Evolutionary conservation across 2,888 invertebrate species (phyloP), one percentile per base, ranked within the genome.

Genomic region (Margaritifera margaritifera): DNA sequence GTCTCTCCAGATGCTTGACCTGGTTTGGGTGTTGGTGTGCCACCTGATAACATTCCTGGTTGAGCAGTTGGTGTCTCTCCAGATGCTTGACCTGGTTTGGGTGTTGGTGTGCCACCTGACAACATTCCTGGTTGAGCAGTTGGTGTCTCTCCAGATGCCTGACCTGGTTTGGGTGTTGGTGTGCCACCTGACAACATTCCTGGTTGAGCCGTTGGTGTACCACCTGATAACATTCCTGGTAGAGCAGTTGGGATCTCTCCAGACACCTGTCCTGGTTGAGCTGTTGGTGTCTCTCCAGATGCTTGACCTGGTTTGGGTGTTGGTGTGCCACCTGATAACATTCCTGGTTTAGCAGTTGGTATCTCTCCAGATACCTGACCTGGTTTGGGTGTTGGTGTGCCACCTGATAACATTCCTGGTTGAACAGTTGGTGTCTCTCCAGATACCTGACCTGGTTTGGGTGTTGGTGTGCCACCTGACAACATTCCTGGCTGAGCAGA

Each of bases 161-260:
- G 60, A 54, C 20, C 24, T 50, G 72, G 59, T 22, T 57, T 19
- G 11, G 62, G 24, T 22, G 69, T 68, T 59, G 79, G 65, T 15
- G 64, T n/a, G n/a, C n/a, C n/a, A n/a, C n/a, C n/a, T n/a, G n/a
- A n/a, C n/a, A n/a, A n/a, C n/a, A n/a, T n/a, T n/a, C n/a, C 52
- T 55, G 64, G 64, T 20, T n/a, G n/a, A 25, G 57, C 55, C 19
- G 42, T 52, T 50, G 61, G 52, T 15, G 64, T n/a, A n/a, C n/a
- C n/a, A n/a, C n/a, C n/a, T n/a, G n/a, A n/a, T n/a, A n/a, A n/a
- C n/a, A n/a, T n/a, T n/a, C n/a, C 52, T 55, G 64, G 64, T 20
- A 24, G 55, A 20, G 62, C 52, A 19, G 56, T 42, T 25, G 70
- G 66, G 25, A 22, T 58, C 58, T 58, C 19, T 24, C 25, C 64